A percentile compares a stretch with the other conserved stretches of the same genome.
Evolutionary conservation across 2,888 invertebrate genomes (phyloP).

Genomic region (Drosophila nigritarsus): DNA sequence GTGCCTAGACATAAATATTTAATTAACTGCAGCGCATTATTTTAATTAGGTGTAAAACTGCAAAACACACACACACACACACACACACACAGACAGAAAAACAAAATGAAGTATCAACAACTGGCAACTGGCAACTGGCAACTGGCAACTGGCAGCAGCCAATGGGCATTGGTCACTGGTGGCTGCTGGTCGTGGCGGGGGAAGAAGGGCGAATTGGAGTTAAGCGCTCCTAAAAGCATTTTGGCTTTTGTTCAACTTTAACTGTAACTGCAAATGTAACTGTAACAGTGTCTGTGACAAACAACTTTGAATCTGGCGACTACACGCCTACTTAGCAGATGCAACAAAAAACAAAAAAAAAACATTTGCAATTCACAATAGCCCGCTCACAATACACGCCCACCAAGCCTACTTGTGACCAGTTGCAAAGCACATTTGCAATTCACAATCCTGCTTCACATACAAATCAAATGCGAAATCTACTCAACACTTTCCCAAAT

Average conservation of each 20-base stretch:
- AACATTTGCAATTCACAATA: constrained; percentile 3
- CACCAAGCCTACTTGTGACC: neutral
- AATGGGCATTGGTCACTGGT: neutral
- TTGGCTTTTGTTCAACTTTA: constrained; percentile 52
- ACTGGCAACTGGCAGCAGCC: constrained; percentile 13
- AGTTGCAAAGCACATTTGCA: neutral
- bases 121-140: constrained; percentile 25
- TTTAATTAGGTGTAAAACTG: constrained; percentile 86
- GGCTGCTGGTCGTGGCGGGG: neutral
- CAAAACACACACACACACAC: constrained; percentile 51
- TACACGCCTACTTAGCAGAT: constrained; percentile 38
- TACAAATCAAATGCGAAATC: no score
- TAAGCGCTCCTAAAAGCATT: constrained; percentile 47
- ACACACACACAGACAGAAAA: constrained; percentile 11
- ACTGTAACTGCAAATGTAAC: constrained; percentile 21
- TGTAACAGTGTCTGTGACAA: constrained; percentile 10
- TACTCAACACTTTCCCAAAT: neutral
- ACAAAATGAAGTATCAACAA: constrained; percentile 31
- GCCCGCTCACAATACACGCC: constrained; percentile 5
- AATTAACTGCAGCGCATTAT: constrained; percentile 86
- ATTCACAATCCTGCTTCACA: neutral
- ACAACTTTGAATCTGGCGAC: constrained; percentile 12
- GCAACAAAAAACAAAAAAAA: neutral
- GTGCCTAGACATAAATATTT: constrained; percentile 85
- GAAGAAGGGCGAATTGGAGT: neutral